These are phyloP conservation scores for Salticus scenicus DNA, from an alignment of 2,888 invertebrate species.

Conservation along the genomic window DNA sequence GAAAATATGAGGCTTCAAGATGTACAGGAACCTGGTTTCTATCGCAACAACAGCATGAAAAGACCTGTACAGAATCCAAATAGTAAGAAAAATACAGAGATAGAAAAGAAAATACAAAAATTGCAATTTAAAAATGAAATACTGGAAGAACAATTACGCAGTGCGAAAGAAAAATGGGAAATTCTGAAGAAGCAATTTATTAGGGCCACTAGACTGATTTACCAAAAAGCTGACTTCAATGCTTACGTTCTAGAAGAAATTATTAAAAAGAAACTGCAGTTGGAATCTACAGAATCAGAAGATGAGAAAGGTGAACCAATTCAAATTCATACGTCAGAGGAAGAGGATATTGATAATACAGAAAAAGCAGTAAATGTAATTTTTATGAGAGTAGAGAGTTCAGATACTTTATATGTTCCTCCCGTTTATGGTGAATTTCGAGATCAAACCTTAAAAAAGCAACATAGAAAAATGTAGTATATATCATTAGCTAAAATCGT, in stretches of 20 bases:
- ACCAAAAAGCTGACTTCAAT: neutral
- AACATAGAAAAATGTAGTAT: too few species aligned
- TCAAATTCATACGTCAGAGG: neutral
- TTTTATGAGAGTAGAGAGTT: neutral
- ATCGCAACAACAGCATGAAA: too few species aligned
- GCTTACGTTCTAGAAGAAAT: neutral
- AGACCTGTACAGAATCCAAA: neutral
- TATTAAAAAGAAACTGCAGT: neutral
- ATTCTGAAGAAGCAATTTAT: neutral
- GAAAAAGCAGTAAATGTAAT: neutral
- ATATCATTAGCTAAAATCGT: too few species aligned
- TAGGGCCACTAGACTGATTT: neutral
- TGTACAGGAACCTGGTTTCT: neutral
- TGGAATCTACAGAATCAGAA: neutral
- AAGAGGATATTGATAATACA: neutral
- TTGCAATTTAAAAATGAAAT: neutral
- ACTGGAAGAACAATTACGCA: neutral
- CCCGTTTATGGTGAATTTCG: neutral
- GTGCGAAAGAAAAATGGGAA: neutral
- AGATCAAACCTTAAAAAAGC: neutral
- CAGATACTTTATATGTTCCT: neutral
- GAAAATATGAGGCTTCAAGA: neutral
- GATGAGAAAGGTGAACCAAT: neutral
- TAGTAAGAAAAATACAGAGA: neutral
- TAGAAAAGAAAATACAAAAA: neutral